Evolutionary conservation across 2,113 vertebrate genomes (phyloP).

Genomic region (Oryzias melastigma): DNA sequence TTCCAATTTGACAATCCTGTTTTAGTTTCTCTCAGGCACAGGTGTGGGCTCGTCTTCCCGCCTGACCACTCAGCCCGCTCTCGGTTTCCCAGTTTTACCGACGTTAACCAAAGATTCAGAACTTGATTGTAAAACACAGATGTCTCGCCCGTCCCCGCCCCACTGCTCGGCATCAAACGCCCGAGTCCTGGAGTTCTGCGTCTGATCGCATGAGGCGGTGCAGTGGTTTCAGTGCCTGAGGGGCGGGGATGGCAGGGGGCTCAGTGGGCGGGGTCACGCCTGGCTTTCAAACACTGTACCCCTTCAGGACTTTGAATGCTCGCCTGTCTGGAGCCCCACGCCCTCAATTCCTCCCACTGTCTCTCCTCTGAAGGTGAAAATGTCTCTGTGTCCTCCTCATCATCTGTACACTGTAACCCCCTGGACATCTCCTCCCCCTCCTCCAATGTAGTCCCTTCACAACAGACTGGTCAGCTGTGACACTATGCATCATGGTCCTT

Average conservation of each 20-base stretch:
- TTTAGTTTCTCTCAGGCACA: conserved; percentile 40
- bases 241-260: conserved; percentile 64
- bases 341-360: background rate
- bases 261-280: conserved; percentile 64
- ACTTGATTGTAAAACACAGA: conserved; percentile 78
- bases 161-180: conserved; percentile 52
- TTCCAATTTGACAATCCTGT: conserved; percentile 78
- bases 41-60: conserved; percentile 46
- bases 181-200: conserved; percentile 25
- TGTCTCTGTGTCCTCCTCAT: conserved; percentile 40
- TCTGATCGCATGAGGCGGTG: conserved; percentile 8
- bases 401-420: conserved; percentile 54
- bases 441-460: conserved; percentile 42
- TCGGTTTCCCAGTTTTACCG: conserved; percentile 67
- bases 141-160: conserved; percentile 54
- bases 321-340: too few species aligned
- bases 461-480: conserved; percentile 85
- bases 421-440: conserved; percentile 12
- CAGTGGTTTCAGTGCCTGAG: conserved; percentile 67
- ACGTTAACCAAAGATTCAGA: conserved; percentile 82
- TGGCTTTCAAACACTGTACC: too few species aligned
- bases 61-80: conserved; percentile 48
- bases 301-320: too few species aligned
- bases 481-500: conserved; percentile 97
- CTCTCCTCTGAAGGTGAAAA: conserved; percentile 76